Conservation (phyloP, 2,113 vertebrate species). For the Microcebus ravelobensis region DNA sequence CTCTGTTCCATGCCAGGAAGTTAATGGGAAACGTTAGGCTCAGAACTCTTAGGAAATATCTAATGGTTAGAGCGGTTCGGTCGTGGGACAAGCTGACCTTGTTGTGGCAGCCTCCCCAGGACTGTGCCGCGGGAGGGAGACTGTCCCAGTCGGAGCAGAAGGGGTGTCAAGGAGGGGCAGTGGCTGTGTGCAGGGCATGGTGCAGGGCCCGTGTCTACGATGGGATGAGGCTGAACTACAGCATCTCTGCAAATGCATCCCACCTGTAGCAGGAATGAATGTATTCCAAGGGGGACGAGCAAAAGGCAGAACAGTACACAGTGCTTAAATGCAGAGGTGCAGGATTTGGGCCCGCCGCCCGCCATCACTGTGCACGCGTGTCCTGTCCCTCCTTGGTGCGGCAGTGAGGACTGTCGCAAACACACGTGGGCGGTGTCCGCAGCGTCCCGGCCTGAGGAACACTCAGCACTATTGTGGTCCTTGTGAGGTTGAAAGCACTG, state of each 20-base stretch:
- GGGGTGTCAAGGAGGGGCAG: too few species aligned
- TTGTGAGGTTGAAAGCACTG: neutral
- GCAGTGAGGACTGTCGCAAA: neutral
- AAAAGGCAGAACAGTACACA: neutral
- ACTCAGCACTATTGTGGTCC: neutral
- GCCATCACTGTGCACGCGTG: neutral
- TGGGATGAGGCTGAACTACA: neutral
- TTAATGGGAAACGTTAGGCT: neutral
- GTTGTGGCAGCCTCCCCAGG: neutral
- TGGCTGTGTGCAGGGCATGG: neutral
- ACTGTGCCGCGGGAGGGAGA: neutral
- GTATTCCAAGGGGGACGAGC: neutral
- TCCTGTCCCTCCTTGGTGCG: neutral
- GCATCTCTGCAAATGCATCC: neutral
- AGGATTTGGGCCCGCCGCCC: neutral
- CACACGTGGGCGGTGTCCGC: accelerated
- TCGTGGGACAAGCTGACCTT: neutral
- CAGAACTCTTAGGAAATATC: neutral
- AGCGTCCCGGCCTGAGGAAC: too few species aligned
- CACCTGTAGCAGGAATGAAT: neutral
- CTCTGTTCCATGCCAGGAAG: neutral
- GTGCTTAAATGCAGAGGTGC: neutral
- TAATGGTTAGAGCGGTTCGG: neutral
- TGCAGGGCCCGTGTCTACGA: neutral
- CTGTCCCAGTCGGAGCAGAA: neutral